phyloP scores from a whole-genome alignment of 2,797 vertebrate species.

The Rhinella marina region DNA sequence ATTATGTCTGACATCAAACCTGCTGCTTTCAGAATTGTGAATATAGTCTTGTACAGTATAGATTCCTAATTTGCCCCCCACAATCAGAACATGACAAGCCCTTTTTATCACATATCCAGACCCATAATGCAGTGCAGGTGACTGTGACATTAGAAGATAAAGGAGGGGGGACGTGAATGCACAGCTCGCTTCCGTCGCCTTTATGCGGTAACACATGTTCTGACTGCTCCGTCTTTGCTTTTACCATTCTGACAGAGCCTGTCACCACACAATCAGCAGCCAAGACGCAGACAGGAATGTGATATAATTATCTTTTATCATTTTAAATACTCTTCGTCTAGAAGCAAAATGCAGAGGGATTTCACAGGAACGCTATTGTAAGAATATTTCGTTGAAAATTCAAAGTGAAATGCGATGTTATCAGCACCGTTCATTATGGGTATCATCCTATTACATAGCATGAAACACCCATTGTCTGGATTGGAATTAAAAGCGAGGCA shows the following conservation, averaged over 20 bases:
- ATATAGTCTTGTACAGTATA: not conserved
- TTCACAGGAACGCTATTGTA: slow-evolving; percentile 29
- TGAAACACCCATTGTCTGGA: not conserved
- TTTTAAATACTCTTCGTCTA: slow-evolving; percentile 56
- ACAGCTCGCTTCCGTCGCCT: slow-evolving; percentile 18
- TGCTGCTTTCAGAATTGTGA: no score
- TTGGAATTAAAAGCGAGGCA: not conserved
- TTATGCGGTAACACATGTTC: slow-evolving; percentile 37
- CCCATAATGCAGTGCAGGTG: not conserved
- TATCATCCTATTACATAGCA: slow-evolving; percentile 26
- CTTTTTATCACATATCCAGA: not conserved
- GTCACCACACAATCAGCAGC: slow-evolving; percentile 57
- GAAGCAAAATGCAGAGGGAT: slow-evolving; percentile 41
- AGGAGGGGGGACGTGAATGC: not conserved
- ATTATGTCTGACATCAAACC: no score
- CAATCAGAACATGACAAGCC: not conserved
- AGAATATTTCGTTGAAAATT: slow-evolving; percentile 24
- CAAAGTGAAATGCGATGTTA: slow-evolving; percentile 27
- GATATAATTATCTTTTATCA: slow-evolving; percentile 60
- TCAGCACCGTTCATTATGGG: slow-evolving; percentile 18
- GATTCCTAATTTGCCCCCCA: not conserved
- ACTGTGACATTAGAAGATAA: not conserved
- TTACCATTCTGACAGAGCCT: slow-evolving; percentile 59
- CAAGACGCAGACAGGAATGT: slow-evolving; percentile 37
- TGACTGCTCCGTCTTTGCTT: slow-evolving; percentile 49